Evolutionary conservation across 1,140 invertebrate genomes (phyloP), one percentile per base, ranked within the genome.

Genomic region (Potamilus streckersoni): DNA sequence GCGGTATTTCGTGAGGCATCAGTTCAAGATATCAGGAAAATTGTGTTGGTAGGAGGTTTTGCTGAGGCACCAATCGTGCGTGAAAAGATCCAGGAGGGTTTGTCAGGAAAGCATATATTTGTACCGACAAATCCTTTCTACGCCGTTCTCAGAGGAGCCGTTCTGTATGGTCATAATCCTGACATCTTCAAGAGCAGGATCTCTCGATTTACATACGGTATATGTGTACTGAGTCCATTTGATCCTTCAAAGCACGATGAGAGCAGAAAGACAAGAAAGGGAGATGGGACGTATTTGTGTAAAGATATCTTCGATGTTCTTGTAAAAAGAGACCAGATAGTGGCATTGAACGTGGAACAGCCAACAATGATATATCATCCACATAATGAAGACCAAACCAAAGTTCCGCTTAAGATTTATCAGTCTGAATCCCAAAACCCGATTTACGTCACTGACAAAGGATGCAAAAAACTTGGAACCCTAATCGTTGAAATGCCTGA

Each of bases 11-110:
- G 38, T 38, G 38, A 38, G 38, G 8, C 38, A 38, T 38, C 38
- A 38, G 38, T 38, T 6, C 15, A 63, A 5, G 68, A 59, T 15
- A 70, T 75, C 14, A 60, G n/a, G 55, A 65, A 67, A 2, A 56
- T 75, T 38, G 38, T 75, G 5, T 55, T 75, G 0, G 73, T 75
- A 15, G 73, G 73, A 27, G 73, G 73, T 27, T 75, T 75, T 64
- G 16, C 73, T 1, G 73, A 75, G 63, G 69, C 73, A 58, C 23
- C 67, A 14, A 64, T 70, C 15, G 73, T 75, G 16, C 27, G 61
- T 49, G 55, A 65, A 64, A 75, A 56, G 13, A 19, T 75, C 1
- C 58, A 62, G 38, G 19, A 69, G 15, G 60, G 70, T 15, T 65
- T 56, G 19, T 38, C 59, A 12, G 59, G 55, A 19, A 62, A 65